A percentile compares a stretch with the other conserved stretches of the same genome.
These are phyloP conservation scores for Osmoderma eremita DNA, from an alignment of 2,888 invertebrate species.

Conservation along the genomic window DNA sequence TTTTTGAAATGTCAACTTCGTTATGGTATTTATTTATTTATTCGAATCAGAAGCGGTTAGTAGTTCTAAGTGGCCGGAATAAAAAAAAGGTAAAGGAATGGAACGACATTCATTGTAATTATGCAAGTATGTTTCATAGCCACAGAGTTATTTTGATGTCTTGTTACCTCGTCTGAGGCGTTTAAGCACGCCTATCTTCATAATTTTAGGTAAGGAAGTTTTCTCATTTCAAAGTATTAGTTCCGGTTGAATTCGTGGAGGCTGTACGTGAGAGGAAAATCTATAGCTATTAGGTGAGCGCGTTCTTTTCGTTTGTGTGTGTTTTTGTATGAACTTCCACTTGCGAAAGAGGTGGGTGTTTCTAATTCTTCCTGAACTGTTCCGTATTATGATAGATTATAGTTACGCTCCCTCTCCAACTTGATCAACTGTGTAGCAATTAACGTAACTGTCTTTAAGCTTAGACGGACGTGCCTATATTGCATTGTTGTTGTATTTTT, in stretches of 20 bases:
- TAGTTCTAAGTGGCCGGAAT: too few species aligned
- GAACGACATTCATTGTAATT: too few species aligned
- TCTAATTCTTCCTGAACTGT: constrained; percentile 37
- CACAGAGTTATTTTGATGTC: not conserved
- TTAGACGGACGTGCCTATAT: not conserved
- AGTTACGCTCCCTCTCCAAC: constrained; percentile 1
- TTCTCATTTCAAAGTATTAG: constrained; percentile 42
- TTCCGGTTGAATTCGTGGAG: constrained; percentile 32
- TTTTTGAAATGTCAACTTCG: too few species aligned
- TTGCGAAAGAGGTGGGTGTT: not conserved
- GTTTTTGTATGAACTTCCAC: constrained; percentile 1
- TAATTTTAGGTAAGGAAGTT: constrained; percentile 42
- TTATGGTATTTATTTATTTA: too few species aligned
- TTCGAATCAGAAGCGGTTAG: too few species aligned
- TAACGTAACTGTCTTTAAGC: not conserved
- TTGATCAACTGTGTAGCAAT: constrained; percentile 15
- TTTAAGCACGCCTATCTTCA: constrained; percentile 32
- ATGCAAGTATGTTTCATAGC: too few species aligned
- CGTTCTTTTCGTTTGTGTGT: not conserved
- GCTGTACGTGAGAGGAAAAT: constrained; percentile 40
- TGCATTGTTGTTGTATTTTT: too few species aligned
- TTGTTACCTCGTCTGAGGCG: not conserved
- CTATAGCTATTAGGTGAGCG: constrained; percentile 38
- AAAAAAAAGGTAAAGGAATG: too few species aligned
- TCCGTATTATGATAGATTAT: constrained; percentile 32